These are phyloP conservation scores for Chloroceryle aenea DNA, from an alignment of 2,113 vertebrate species.

Conservation along the genomic window DNA sequence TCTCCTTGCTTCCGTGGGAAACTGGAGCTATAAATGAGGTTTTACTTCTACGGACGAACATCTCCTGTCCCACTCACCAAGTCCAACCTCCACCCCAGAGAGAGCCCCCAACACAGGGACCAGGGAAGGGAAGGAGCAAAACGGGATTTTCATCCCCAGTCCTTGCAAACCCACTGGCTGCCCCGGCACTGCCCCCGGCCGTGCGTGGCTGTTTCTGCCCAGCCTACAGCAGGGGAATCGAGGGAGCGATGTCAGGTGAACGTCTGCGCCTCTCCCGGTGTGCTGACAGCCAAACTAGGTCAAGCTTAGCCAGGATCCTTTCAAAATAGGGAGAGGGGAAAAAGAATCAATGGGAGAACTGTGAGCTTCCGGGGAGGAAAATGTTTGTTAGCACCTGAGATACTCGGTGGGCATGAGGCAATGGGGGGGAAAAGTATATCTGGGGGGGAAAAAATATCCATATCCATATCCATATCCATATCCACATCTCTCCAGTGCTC, in stretches of 20 bases:
- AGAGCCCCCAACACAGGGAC: accelerated
- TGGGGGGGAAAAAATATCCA: no score
- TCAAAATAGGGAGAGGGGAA: neutral
- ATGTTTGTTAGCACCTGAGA: neutral
- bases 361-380: neutral
- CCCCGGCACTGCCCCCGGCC: neutral
- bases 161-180: neutral
- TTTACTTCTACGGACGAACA: neutral
- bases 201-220: neutral
- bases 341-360: neutral
- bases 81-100: accelerated
- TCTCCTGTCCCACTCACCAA: neutral
- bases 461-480: no score
- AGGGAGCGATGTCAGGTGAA: neutral
- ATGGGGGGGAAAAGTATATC: neutral
- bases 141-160: neutral
- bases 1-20: neutral
- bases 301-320: neutral
- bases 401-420: neutral
- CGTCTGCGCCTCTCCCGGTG: neutral
- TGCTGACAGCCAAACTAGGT: constrained; percentile 19
- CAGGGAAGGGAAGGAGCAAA: neutral
- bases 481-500: neutral
- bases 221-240: neutral
- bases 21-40: neutral